A percentile compares a stretch with the other conserved stretches of the same genome.
Evolutionary conservation across 2,888 invertebrate genomes (phyloP).

Genomic region (Acanthosoma haemorrhoidale): DNA sequence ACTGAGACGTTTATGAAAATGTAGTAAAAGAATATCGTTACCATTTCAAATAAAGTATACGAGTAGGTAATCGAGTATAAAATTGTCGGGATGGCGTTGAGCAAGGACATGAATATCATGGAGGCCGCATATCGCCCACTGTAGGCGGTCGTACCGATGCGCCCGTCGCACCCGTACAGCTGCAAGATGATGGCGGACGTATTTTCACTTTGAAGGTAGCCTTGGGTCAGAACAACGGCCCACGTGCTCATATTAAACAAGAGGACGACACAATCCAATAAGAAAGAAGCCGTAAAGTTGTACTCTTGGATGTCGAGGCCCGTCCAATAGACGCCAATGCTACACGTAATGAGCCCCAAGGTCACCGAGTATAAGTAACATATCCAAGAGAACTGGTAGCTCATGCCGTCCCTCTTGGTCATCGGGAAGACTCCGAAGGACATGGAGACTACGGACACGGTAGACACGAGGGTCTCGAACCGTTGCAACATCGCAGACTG

Average conservation of each 20-base stretch:
- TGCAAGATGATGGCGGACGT: background rate
- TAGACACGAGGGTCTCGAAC: background rate
- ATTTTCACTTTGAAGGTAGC: background rate
- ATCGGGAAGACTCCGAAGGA: background rate
- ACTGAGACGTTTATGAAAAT: background rate
- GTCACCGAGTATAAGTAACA: background rate
- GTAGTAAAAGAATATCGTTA: background rate
- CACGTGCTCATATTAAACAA: background rate
- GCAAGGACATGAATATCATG: background rate
- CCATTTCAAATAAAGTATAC: background rate
- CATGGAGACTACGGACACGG: background rate
- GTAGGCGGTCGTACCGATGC: background rate
- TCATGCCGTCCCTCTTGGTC: background rate
- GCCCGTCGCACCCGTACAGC: background rate
- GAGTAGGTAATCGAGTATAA: background rate
- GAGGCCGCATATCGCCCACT: background rate
- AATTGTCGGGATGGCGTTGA: background rate
- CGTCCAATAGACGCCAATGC: background rate
- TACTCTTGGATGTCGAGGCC: background rate
- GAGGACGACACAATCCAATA: background rate
- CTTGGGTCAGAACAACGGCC: background rate
- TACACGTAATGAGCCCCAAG: background rate
- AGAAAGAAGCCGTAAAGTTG: background rate
- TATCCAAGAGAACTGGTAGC: background rate
- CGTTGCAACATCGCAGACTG: background rate